A percentile compares a stretch with the other conserved stretches of the same genome.
Conservation (phyloP, 2,888 invertebrate species). For the Sepioteuthis lessoniana region DNA sequence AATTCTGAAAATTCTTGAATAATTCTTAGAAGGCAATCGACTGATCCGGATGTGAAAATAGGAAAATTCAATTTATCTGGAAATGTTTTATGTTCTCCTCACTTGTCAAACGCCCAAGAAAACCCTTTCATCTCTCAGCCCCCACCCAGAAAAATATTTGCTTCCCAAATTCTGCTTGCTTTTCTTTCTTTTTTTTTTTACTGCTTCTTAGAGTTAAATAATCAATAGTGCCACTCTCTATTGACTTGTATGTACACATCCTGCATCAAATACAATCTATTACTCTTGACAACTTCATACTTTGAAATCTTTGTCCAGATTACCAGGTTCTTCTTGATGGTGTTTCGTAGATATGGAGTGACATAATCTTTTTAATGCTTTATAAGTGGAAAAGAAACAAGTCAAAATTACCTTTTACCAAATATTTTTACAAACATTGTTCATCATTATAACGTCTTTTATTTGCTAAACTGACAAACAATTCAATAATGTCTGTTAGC, state of each 20-base stretch:
- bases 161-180: neutral
- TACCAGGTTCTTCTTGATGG: neutral
- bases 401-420: neutral
- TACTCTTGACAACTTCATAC: neutral
- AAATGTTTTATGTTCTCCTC: neutral
- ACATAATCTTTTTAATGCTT: neutral
- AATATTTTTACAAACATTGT: neutral
- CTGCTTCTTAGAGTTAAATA: neutral
- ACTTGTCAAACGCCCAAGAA: neutral
- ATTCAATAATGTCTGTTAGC: neutral
- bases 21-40: neutral
- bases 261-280: neutral
- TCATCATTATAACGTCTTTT: neutral
- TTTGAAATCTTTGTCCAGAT: neutral
- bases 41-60: neutral
- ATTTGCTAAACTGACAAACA: neutral
- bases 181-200: neutral
- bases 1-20: no score
- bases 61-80: constrained; percentile 33
- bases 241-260: neutral
- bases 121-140: neutral
- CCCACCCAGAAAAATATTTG: neutral
- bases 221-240: neutral
- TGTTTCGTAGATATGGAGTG: neutral
- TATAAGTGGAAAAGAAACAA: neutral